phyloP scores from a whole-genome alignment of 2,888 invertebrate genomes.

The Drosophila subsilvestris region DNA sequence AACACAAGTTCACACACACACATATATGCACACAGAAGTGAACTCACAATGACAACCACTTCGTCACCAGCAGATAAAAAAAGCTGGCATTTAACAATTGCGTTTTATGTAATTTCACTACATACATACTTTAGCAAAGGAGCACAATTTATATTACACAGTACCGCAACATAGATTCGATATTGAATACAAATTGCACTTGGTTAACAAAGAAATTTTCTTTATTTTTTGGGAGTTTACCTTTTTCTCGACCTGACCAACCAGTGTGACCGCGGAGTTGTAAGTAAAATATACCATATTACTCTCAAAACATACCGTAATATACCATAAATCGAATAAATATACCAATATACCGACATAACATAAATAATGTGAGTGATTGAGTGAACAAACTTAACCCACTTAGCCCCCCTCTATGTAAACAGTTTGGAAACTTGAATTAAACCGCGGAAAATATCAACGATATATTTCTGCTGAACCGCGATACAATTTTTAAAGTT shows the following conservation, averaged over 20 bases:
- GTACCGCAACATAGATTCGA: constrained; percentile 30
- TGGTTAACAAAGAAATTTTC: constrained; percentile 31
- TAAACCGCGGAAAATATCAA: too few species aligned
- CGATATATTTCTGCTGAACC: too few species aligned
- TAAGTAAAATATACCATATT: too few species aligned
- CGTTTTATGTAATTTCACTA: constrained; percentile 71
- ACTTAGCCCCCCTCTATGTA: too few species aligned
- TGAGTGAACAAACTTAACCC: too few species aligned
- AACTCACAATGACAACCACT: constrained; percentile 76
- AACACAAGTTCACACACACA: constrained; percentile 62
- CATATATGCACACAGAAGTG: constrained; percentile 25
- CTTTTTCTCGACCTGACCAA: neutral
- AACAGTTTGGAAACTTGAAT: too few species aligned
- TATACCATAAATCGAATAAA: too few species aligned
- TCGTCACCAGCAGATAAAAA: constrained; percentile 76
- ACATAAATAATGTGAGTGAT: too few species aligned
- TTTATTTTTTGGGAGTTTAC: constrained; percentile 70
- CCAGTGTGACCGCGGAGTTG: neutral
- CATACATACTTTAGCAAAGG: constrained; percentile 41
- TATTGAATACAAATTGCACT: constrained; percentile 58
- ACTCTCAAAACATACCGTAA: too few species aligned
- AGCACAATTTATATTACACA: constrained; percentile 53
- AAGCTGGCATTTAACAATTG: constrained; percentile 62
- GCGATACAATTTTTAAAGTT: too few species aligned
- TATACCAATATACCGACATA: too few species aligned